Percentiles rank a stretch among this genome's conserved stretches.
Evolutionary conservation across 2,113 vertebrate species (phyloP).

Genomic region (Cynopterus brachyotis): DNA sequence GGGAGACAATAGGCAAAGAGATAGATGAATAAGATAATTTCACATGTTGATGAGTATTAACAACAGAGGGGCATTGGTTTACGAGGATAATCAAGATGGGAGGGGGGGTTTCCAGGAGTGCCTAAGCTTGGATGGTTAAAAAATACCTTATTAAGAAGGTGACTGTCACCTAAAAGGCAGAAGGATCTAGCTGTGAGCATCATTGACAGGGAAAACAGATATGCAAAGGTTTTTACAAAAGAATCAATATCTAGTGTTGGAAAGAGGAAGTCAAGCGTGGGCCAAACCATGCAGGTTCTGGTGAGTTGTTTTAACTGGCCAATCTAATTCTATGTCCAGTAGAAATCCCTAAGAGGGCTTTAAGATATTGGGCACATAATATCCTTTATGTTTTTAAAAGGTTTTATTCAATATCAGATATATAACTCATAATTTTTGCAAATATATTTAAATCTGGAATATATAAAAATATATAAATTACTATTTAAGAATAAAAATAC

Average conservation of each 20-base stretch:
- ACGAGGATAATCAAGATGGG: background rate
- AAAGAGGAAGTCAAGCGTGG: background rate
- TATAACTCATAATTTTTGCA: background rate
- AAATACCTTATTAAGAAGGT: background rate
- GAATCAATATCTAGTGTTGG: background rate
- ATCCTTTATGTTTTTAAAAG: background rate
- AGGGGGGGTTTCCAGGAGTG: too few species aligned
- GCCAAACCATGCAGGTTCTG: background rate
- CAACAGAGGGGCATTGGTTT: background rate
- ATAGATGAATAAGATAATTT: background rate
- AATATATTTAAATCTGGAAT: background rate
- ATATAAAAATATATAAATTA: background rate
- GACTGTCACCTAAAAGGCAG: background rate
- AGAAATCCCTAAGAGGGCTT: background rate
- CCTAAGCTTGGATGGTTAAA: background rate
- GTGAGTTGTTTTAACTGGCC: background rate
- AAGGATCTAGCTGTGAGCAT: background rate
- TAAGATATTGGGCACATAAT: background rate
- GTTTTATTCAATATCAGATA: background rate
- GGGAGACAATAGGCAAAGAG: background rate
- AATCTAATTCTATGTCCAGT: background rate
- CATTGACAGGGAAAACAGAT: background rate
- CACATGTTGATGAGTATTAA: background rate
- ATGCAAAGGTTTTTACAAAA: background rate
- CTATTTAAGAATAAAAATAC: slow-evolving; percentile 22